Conservation (phyloP, 2,888 invertebrate genomes). For the Sepioteuthis lessoniana region DNA sequence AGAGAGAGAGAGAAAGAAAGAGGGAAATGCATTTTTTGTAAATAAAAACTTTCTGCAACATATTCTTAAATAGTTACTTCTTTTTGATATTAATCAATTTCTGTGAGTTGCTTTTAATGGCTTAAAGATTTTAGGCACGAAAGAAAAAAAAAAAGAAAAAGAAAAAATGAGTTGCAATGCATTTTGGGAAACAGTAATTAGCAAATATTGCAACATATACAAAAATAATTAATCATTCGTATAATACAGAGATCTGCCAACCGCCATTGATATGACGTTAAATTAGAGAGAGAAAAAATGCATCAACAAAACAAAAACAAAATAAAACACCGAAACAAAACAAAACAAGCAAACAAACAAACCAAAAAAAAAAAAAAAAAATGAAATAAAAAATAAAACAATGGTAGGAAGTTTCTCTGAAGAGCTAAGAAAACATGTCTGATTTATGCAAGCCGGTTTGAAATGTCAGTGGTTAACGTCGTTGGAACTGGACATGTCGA, state of each 20-base stretch:
- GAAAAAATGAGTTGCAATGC: background rate
- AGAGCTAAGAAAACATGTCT: no score
- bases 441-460: no score
- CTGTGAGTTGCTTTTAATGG: background rate
- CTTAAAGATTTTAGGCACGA: background rate
- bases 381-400: no score
- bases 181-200: background rate
- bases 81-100: background rate
- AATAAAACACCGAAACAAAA: no score
- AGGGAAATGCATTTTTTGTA: background rate
- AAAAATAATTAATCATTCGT: background rate
- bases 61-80: background rate
- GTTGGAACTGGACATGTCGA: no score
- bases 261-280: no score
- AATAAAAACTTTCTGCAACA: background rate
- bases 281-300: no score
- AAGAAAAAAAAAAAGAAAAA: background rate
- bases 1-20: background rate
- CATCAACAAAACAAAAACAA: background rate
- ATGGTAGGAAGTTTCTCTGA: no score
- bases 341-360: no score
- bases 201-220: background rate
- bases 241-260: no score
- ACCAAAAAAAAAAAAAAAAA: no score
- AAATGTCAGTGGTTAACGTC: no score